phyloP scores from a whole-genome alignment of 2,888 invertebrate species.

The Parnassius orleans region DNA sequence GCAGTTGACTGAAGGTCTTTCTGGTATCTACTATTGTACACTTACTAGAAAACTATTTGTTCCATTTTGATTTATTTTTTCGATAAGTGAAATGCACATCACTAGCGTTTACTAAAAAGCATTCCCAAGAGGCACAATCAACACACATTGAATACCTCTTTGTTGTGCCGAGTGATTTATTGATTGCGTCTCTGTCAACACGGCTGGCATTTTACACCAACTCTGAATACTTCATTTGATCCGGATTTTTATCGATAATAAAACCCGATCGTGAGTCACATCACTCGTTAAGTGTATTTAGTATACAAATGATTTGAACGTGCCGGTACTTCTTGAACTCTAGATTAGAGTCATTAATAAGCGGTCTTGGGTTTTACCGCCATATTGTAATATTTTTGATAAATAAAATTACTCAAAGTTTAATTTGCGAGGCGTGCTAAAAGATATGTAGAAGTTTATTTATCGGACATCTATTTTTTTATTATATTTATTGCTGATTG shows the following conservation, averaged over 20 bases:
- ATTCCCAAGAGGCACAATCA: conserved; percentile 78
- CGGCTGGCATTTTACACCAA: conserved; percentile 66
- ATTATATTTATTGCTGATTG: too few relatives aligned
- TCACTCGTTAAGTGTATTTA: conserved; percentile 76
- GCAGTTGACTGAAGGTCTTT: too few relatives aligned
- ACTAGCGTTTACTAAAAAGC: conserved; percentile 66
- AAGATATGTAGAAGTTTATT: too few relatives aligned
- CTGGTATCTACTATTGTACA: too few relatives aligned
- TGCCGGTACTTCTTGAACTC: conserved; percentile 46
- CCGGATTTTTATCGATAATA: conserved; percentile 80
- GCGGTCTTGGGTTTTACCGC: conserved; percentile 25
- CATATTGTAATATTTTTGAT: too few relatives aligned
- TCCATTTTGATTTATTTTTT: conserved; percentile 16
- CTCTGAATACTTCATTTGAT: conserved; percentile 80
- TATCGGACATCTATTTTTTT: too few relatives aligned
- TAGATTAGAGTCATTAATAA: conserved; percentile 26
- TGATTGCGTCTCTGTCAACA: conserved; percentile 81
- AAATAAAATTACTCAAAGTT: too few relatives aligned
- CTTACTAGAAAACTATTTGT: background rate
- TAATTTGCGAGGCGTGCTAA: too few relatives aligned
- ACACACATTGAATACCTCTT: conserved; percentile 78
- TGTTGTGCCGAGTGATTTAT: conserved; percentile 77
- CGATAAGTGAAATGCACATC: conserved; percentile 47
- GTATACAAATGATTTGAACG: conserved; percentile 66
- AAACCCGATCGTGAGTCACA: conserved; percentile 70